Evolutionary conservation across 2,888 invertebrate genomes (phyloP), one percentile per base, ranked within the genome.

Genomic region (Trichacis sp.): DNA sequence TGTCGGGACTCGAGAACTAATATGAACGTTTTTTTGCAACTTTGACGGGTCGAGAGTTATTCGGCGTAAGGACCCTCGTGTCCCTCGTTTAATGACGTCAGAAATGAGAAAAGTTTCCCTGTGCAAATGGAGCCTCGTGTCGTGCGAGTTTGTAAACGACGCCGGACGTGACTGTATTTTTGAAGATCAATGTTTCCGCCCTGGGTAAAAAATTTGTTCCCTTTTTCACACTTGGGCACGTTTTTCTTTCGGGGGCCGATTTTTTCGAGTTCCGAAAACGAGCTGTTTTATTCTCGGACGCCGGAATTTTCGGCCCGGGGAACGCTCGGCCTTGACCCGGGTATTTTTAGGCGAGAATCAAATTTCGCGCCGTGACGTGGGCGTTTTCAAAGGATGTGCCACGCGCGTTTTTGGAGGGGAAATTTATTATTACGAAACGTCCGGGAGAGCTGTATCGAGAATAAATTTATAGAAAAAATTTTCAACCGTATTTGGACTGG

Each of bases 61-160:
- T 64, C 56, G 53, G 38, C 45, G 53, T 33, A 52, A 64, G 64
- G 45, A 36, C 60, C 46, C 60, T 64, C 45, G 57, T 59, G 53
- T n/a, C 42, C 49, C 46, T 56, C 60, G 64, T 57, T 53, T 57
- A 60, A 65, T 56, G 64, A 60, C 53, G 64, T 60, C 60, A 65
- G 56, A 65, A 65, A 60, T 56, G 56, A 56, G 64, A 65, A 65
- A 65, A 65, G 60, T 65, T 65, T 46, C 8, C 40, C 42, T 36
- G 50, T 52, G 64, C 46, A 53, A 60, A 60, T 53, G 56, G 43
- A 54, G 55, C 55, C 54, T 54, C 46, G 59, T 47, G 40, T 47
- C 55, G 56, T 43, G 43, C 49, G 49, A 56, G 56, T 60, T 60
- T 19, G 52, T 48, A 52, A 57, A 60, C 52, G 38, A 45, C 50